Percentiles rank a stretch among this genome's conserved stretches.
phyloP scores from a whole-genome alignment of 2,797 vertebrate genomes.

The Capromys pilorides region DNA sequence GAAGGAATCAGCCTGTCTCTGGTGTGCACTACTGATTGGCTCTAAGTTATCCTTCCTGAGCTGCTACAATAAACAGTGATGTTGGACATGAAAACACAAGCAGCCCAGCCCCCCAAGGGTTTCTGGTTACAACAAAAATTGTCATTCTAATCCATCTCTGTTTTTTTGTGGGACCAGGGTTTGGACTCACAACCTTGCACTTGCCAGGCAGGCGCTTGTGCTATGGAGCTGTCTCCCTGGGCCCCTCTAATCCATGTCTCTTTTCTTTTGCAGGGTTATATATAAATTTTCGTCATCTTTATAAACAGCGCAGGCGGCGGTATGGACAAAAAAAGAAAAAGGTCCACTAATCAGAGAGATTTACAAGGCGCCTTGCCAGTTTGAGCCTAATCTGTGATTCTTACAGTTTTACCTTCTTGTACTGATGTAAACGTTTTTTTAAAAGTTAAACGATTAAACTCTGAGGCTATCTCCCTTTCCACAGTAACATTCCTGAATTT shows the following conservation, averaged over 20 bases:
- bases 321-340: slow-evolving; percentile 95
- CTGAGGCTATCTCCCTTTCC: slow-evolving; percentile 70
- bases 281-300: slow-evolving; percentile 94
- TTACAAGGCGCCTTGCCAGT: slow-evolving; percentile 72
- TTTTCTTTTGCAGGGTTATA: slow-evolving; percentile 87
- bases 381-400: slow-evolving; percentile 80
- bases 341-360: slow-evolving; percentile 86
- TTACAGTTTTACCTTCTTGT: slow-evolving; percentile 82
- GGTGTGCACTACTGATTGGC: background rate
- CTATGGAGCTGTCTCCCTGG: too few species aligned
- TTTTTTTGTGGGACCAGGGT: slow-evolving; percentile 85
- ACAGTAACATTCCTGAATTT: slow-evolving; percentile 77
- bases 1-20: background rate
- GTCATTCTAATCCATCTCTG: slow-evolving; percentile 34
- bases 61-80: background rate
- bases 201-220: too few species aligned
- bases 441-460: slow-evolving; percentile 68
- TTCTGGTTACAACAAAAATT: background rate
- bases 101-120: background rate
- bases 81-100: background rate
- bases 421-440: slow-evolving; percentile 83
- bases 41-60: background rate
- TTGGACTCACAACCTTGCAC: too few species aligned
- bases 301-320: slow-evolving; percentile 93
- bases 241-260: slow-evolving; percentile 16